Evolutionary conservation across 2,888 invertebrate genomes (phyloP).

Genomic region (Drepanosiphum platanoidis): DNA sequence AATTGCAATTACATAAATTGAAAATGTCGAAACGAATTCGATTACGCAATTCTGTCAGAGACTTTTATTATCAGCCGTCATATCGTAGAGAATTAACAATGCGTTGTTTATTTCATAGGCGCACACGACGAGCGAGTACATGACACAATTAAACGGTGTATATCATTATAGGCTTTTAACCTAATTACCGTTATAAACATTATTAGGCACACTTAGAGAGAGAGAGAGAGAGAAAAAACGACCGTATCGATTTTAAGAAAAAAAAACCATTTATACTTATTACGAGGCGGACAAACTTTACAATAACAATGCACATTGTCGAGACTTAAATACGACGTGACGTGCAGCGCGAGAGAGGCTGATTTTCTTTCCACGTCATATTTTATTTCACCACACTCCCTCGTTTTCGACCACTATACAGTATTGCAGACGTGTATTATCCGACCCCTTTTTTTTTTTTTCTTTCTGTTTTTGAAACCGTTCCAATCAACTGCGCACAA

Average conservation of each 20-base stretch:
- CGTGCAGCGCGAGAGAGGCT: neutral
- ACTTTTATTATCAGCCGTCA: neutral
- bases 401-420: constrained; percentile 4
- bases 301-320: neutral
- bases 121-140: neutral
- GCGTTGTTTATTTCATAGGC: neutral
- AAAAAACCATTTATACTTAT: neutral
- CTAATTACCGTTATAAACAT: neutral
- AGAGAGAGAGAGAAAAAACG: no score
- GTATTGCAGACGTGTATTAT: neutral
- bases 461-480: constrained; percentile 49
- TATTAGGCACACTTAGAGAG: neutral
- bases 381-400: neutral
- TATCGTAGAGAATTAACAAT: neutral
- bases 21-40: neutral
- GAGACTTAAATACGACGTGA: neutral
- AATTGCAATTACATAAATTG: neutral
- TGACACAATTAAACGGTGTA: neutral
- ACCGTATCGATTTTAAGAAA: neutral
- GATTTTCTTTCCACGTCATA: neutral
- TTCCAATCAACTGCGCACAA: constrained; percentile 27
- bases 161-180: neutral
- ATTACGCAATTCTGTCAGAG: neutral
- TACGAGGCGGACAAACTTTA: no score
- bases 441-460: constrained; percentile 44